These are phyloP conservation scores for Lepidocyrtoides sp. DNA, from an alignment of 2,888 invertebrate species.

Conservation along the genomic window DNA sequence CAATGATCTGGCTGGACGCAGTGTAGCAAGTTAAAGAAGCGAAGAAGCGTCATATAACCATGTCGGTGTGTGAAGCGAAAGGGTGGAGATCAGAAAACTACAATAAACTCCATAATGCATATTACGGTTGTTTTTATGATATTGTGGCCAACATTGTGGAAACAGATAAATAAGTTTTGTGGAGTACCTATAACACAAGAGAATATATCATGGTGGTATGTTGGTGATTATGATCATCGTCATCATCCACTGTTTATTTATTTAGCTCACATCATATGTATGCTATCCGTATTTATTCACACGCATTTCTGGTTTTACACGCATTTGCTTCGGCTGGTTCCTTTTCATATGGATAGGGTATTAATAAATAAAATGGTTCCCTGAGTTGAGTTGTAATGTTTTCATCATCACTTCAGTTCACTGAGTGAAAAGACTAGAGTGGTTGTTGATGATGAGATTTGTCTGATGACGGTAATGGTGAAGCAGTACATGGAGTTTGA, in stretches of 20 bases:
- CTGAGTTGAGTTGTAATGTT: not conserved
- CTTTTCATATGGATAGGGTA: not conserved
- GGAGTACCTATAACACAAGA: not conserved
- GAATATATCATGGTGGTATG: not conserved
- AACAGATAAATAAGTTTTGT: conserved; percentile 40
- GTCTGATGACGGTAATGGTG: not conserved
- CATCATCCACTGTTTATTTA: conserved; percentile 4
- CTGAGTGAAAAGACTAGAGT: not conserved
- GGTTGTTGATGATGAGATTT: too few species aligned
- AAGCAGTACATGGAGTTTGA: not conserved
- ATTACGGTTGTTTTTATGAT: conserved; percentile 20
- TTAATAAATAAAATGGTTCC: too few species aligned
- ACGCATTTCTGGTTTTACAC: conserved; percentile 51
- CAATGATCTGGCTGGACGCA: conserved; percentile 73
- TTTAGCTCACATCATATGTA: not conserved
- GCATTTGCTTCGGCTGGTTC: not conserved
- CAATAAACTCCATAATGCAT: not conserved
- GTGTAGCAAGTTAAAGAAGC: not conserved
- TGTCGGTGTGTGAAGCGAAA: conserved; percentile 1
- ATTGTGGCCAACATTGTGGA: conserved; percentile 46
- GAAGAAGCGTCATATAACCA: not conserved
- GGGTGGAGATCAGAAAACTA: conserved; percentile 66
- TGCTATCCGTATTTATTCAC: not conserved
- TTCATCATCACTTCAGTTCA: not conserved
- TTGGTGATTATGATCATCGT: conserved; percentile 4